These are phyloP conservation scores for Harpalus rufipes DNA, from an alignment of 2,888 invertebrate genomes.

Conservation along the genomic window DNA sequence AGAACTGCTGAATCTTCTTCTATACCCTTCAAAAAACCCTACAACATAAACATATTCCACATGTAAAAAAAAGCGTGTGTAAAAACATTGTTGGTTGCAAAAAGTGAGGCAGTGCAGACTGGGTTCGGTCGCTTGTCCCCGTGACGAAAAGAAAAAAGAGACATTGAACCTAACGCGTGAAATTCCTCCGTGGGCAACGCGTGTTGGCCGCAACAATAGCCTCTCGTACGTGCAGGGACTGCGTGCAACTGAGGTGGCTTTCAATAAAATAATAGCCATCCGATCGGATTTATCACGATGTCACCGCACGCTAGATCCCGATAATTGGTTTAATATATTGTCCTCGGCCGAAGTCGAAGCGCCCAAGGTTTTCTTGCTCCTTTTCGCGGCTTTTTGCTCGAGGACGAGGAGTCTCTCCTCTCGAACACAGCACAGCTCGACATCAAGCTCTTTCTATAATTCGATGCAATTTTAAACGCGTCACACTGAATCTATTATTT, in stretches of 20 bases:
- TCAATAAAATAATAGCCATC: slow-evolving; percentile 76
- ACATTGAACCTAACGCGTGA: slow-evolving; percentile 53
- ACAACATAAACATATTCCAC: neutral
- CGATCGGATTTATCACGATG: slow-evolving; percentile 75
- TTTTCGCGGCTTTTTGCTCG: slow-evolving; percentile 25
- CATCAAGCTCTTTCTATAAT: slow-evolving; percentile 29
- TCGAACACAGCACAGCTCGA: slow-evolving; percentile 3
- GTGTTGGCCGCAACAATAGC: slow-evolving; percentile 20
- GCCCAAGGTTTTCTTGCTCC: slow-evolving; percentile 11
- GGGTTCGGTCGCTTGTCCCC: slow-evolving; percentile 16
- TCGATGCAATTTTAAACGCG: slow-evolving; percentile 50
- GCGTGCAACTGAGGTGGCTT: slow-evolving; percentile 58
- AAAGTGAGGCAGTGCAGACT: slow-evolving; percentile 15
- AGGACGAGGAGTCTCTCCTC: neutral
- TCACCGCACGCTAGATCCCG: slow-evolving; percentile 72
- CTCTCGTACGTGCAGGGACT: slow-evolving; percentile 47
- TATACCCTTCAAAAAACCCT: neutral
- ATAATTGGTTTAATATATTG: slow-evolving; percentile 77
- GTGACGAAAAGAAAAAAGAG: slow-evolving; percentile 52
- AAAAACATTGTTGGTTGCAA: neutral
- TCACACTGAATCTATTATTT: slow-evolving; percentile 31
- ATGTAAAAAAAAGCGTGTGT: neutral
- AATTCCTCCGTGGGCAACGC: slow-evolving; percentile 37
- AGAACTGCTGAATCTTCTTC: neutral
- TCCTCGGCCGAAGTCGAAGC: slow-evolving; percentile 65